Conservation (phyloP, 2,113 vertebrate species). For the Pimephales promelas region DNA sequence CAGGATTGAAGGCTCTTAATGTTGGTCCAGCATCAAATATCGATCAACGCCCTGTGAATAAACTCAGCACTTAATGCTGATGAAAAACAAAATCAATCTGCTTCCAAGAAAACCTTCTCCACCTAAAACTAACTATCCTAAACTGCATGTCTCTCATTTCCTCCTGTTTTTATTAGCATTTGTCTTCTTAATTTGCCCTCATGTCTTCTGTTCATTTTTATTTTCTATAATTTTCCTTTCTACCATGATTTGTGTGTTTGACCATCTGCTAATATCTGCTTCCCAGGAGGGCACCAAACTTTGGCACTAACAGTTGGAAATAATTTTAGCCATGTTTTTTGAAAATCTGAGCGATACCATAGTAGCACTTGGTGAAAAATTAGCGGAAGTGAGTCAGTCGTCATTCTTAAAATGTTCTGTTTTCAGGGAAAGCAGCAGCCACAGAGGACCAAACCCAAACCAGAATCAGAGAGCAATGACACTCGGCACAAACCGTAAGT, state of each 20-base stretch:
- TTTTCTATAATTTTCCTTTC: conserved; percentile 42
- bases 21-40: neutral
- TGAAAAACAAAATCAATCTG: neutral
- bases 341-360: neutral
- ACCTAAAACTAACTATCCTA: neutral
- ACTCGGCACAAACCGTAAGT: conserved; percentile 76
- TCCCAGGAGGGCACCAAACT: neutral
- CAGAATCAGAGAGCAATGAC: conserved; percentile 70
- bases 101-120: neutral
- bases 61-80: neutral
- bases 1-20: conserved; percentile 5
- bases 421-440: conserved; percentile 59
- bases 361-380: neutral
- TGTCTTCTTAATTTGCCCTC: conserved; percentile 54
- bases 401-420: conserved; percentile 33
- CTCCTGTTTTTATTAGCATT: conserved; percentile 41
- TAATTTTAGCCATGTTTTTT: conserved; percentile 15
- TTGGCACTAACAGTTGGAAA: conserved; percentile 14
- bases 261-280: conserved; percentile 26
- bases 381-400: conserved; percentile 1
- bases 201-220: conserved; percentile 34
- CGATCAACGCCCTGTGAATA: neutral
- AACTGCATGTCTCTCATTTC: neutral
- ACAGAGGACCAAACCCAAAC: conserved; percentile 75
- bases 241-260: conserved; percentile 6